These are phyloP conservation scores for Catamblyrhynchus diadema DNA, from an alignment of 2,797 vertebrate species.

Conservation along the genomic window DNA sequence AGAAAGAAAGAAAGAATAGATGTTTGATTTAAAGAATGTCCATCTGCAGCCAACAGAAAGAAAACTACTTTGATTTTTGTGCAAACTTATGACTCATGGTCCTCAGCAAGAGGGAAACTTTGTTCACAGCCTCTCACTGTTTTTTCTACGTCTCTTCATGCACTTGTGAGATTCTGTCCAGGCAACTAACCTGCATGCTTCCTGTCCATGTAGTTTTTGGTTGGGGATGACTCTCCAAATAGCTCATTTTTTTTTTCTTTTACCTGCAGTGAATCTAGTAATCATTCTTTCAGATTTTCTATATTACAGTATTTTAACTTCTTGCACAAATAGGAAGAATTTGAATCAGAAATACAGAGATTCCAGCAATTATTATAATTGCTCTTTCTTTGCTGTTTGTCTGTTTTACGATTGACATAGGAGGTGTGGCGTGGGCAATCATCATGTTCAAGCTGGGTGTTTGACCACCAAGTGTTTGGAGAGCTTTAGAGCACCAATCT, in stretches of 20 bases:
- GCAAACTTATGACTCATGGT: background rate
- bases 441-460: background rate
- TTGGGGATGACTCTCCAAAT: background rate
- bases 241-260: background rate
- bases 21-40: background rate
- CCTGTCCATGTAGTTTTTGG: background rate
- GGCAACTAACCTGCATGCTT: background rate
- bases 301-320: background rate
- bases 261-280: background rate
- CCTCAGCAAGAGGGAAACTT: background rate
- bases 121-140: background rate
- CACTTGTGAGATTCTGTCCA: background rate
- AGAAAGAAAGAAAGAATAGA: background rate
- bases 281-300: background rate
- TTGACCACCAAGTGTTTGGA: background rate
- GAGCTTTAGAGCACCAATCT: background rate
- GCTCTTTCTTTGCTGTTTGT: background rate
- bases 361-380: background rate
- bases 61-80: conserved; percentile 1
- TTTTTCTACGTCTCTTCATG: background rate
- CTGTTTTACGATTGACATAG: background rate
- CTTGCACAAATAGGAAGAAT: background rate
- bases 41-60: background rate
- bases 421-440: background rate
- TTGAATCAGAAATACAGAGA: background rate